These are phyloP conservation scores for Chymomyza costata DNA, from an alignment of 1,140 invertebrate genomes.

Conservation along the genomic window DNA sequence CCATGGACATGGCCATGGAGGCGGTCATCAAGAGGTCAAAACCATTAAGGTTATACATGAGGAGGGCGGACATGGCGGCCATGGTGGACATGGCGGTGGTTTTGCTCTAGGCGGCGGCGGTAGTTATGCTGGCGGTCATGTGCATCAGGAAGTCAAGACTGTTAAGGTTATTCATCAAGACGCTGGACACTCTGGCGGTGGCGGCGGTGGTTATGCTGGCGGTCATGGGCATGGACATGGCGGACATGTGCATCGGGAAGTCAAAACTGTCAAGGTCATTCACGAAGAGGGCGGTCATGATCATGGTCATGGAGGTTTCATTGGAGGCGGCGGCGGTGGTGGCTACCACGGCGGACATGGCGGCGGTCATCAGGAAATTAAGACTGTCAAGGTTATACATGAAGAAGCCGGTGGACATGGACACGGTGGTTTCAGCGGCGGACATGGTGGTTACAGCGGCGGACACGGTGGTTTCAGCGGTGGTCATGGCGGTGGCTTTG, in stretches of 20 bases:
- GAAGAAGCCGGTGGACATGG: slow-evolving; percentile 33
- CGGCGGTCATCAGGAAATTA: slow-evolving; percentile 37
- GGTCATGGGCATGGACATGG: too few species aligned
- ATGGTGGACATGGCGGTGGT: slow-evolving; percentile 15
- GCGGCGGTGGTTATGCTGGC: slow-evolving; percentile 32
- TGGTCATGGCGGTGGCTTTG: slow-evolving; percentile 25
- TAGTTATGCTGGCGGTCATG: slow-evolving; percentile 18
- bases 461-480: slow-evolving; percentile 28
- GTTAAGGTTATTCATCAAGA: slow-evolving; percentile 56
- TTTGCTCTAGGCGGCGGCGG: too few species aligned
- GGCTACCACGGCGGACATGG: slow-evolving; percentile 28
- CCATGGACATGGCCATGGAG: slow-evolving; percentile 19
- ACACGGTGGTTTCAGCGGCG: slow-evolving; percentile 2
- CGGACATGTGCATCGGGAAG: slow-evolving; percentile 33
- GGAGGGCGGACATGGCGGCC: slow-evolving; percentile 14
- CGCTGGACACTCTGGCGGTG: slow-evolving; percentile 30
- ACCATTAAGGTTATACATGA: slow-evolving; percentile 42
- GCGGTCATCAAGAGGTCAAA: slow-evolving; percentile 36
- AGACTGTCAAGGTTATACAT: slow-evolving; percentile 61
- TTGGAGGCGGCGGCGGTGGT: slow-evolving; percentile 22
- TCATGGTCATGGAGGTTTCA: slow-evolving; percentile 9
- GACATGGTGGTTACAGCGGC: slow-evolving; percentile 17
- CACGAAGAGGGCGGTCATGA: slow-evolving; percentile 22
- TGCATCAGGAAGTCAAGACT: slow-evolving; percentile 49
- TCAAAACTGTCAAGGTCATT: slow-evolving; percentile 42